Conservation (phyloP, 2,113 vertebrate species). For the Austrofundulus limnaeus region DNA sequence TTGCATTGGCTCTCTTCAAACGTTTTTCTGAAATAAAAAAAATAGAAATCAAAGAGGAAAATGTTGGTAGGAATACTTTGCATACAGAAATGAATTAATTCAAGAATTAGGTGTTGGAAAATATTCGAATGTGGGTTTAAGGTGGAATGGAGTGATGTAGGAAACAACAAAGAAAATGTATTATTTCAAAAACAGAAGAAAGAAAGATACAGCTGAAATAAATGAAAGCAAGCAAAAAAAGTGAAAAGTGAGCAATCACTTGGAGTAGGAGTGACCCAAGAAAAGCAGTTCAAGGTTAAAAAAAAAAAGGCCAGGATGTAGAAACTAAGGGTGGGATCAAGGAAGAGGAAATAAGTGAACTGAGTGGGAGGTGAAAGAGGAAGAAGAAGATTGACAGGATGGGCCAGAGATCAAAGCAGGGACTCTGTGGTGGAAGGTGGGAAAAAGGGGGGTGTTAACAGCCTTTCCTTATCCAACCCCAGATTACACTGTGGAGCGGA, state of each 20-base stretch:
- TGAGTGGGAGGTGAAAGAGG: neutral
- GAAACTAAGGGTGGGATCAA: neutral
- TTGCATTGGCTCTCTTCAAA: too few relatives aligned
- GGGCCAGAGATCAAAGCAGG: constrained; percentile 1
- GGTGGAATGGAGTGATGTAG: neutral
- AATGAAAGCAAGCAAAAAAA: neutral
- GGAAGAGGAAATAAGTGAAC: constrained; percentile 1
- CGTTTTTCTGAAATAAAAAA: constrained; percentile 10
- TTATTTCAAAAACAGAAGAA: neutral
- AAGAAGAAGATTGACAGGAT: neutral
- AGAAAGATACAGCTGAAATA: neutral
- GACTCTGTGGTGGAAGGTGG: constrained; percentile 7
- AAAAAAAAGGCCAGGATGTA: constrained; percentile 9
- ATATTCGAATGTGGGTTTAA: neutral
- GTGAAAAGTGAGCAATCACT: neutral
- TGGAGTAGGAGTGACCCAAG: neutral
- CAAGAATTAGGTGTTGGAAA: constrained; percentile 3
- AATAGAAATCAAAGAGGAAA: constrained; percentile 8
- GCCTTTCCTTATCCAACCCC: neutral
- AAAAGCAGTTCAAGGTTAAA: neutral
- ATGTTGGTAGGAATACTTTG: neutral
- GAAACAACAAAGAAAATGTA: neutral
- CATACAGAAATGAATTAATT: too few relatives aligned
- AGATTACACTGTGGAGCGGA: neutral
- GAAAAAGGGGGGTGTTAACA: neutral